Evolutionary conservation across 2,113 vertebrate genomes (phyloP).

Genomic region (Struthio camelus): DNA sequence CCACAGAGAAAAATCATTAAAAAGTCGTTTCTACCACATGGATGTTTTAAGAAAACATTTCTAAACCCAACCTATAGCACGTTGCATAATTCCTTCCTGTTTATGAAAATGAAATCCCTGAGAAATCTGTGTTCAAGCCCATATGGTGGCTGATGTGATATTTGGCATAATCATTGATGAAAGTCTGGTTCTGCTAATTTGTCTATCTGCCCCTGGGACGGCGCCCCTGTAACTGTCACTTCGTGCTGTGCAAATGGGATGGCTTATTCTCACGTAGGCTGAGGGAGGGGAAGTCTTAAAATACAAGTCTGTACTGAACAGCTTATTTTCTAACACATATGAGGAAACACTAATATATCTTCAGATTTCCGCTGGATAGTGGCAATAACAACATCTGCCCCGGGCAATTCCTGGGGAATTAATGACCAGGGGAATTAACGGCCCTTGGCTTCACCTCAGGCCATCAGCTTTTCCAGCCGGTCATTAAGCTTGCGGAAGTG

Average conservation of each 20-base stretch:
- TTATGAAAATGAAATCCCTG: background rate
- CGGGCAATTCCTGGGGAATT: background rate
- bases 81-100: slow-evolving; percentile 34
- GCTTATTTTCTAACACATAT: slow-evolving; percentile 46
- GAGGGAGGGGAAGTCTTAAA: slow-evolving; percentile 5
- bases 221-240: background rate
- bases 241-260: fast-evolving
- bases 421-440: background rate
- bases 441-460: slow-evolving; percentile 20
- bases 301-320: slow-evolving; percentile 50
- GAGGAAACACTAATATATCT: slow-evolving; percentile 36
- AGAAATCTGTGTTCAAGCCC: background rate
- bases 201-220: fast-evolving
- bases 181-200: background rate
- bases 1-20: slow-evolving; percentile 5
- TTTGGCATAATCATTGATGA: background rate
- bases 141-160: background rate
- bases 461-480: slow-evolving; percentile 3
- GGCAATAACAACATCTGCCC: background rate
- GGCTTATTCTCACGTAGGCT: background rate
- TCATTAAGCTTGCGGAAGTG: slow-evolving; percentile 52
- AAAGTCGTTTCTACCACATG: slow-evolving; percentile 33
- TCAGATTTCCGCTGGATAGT: background rate
- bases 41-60: background rate
- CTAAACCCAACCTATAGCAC: background rate